Conservation (phyloP, 2,888 invertebrate species). For the Stegana nigrithorax region DNA sequence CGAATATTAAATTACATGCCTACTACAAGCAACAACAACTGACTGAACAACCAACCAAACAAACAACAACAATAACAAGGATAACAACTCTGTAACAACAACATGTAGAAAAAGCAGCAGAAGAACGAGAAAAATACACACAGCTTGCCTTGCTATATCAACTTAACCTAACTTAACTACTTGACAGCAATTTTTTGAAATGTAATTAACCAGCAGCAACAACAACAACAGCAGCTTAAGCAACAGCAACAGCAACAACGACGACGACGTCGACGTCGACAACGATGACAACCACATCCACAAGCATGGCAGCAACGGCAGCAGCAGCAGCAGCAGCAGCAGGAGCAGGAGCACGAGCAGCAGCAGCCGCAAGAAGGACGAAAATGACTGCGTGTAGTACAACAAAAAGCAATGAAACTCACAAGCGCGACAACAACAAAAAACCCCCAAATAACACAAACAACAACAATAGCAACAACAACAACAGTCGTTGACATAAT, state of each 20-base stretch:
- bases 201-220: slow-evolving; percentile 65
- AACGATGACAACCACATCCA: slow-evolving; percentile 1
- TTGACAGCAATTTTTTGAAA: slow-evolving; percentile 65
- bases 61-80: not conserved
- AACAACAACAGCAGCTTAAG: slow-evolving; percentile 27
- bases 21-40: slow-evolving; percentile 32
- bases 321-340: slow-evolving; percentile 47
- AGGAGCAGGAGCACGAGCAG: slow-evolving; percentile 31
- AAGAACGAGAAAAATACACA: not conserved
- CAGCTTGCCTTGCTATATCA: slow-evolving; percentile 32
- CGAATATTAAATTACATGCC: slow-evolving; percentile 64
- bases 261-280: slow-evolving; percentile 1
- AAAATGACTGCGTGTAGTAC: slow-evolving; percentile 25
- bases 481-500: slow-evolving; percentile 66
- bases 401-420: slow-evolving; percentile 47
- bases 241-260: slow-evolving; percentile 29
- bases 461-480: too few relatives aligned
- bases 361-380: slow-evolving; percentile 29
- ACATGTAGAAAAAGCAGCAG: slow-evolving; percentile 17
- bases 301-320: slow-evolving; percentile 33
- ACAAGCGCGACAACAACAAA: too few relatives aligned
- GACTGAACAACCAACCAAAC: too few relatives aligned
- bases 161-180: slow-evolving; percentile 63
- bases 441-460: too few relatives aligned
- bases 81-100: slow-evolving; percentile 12